Evolutionary conservation across 2,888 invertebrate species (phyloP), one percentile per base, ranked within the genome.

Genomic region (Proisotoma minuta): DNA sequence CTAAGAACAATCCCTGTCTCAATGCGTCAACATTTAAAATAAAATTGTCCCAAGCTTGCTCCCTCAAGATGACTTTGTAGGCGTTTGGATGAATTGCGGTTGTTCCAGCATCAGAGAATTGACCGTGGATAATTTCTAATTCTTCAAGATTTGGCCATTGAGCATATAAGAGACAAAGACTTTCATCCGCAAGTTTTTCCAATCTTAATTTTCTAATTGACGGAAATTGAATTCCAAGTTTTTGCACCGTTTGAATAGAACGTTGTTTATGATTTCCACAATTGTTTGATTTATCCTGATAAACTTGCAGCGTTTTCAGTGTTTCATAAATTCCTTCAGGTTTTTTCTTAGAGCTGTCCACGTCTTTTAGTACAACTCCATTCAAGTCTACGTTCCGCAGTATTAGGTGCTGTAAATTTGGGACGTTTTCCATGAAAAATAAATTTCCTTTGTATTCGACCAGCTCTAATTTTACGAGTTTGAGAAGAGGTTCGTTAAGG

Each of bases 31-130:
- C 52, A 20, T 56, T 50, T n/a, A n/a, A n/a, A n/a, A n/a, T n/a
- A 18, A 60, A 51, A 22, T 15, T 4, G 23, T 60, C 60, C 4
- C 22, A 60, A 2, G 56, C 48, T n/a, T 60, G 20, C 29, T 60
- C 60, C 20, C 60, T 56, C 2, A 39, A 34, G 22, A 60, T 49
- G 12, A 60, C 60, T 20, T 49, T 20, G 27, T 60, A 60, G 1
- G 57, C 57, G 39, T 60, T 60, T 1, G 60, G 57, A 50, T 60
- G 60, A 20, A 60, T 60, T 26, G 48, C 56, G 18, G 60, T 60
- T 12, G 50, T 60, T 8, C 60, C 60, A 12, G 56, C 23, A 39
- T 60, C 60, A 1, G 56, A 47, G 27, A 56, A 60, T 15, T 39
- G 26, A 12, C 60, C 60, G 8, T 29, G 3, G 5, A 50, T 40